phyloP scores from a whole-genome alignment of 1,140 invertebrate species.

The Leptonema lineaticorne region DNA sequence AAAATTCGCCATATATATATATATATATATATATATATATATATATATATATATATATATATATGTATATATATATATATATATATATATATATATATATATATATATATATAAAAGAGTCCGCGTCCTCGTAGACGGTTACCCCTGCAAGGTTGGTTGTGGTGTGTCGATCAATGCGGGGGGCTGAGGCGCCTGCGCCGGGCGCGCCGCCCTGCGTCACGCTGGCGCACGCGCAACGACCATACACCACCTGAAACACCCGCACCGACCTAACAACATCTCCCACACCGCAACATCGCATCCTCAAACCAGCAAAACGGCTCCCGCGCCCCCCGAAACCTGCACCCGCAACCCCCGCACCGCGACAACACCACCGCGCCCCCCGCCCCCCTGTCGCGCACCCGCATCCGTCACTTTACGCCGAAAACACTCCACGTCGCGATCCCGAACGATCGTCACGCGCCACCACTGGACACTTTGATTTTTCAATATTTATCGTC shows the following conservation, averaged over 20 bases:
- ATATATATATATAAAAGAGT: neutral
- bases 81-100: neutral
- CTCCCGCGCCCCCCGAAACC: slow-evolving; percentile 28
- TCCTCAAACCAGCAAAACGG: no score
- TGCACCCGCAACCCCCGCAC: slow-evolving; percentile 43
- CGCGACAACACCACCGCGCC: slow-evolving; percentile 41
- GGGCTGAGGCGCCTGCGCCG: slow-evolving; percentile 45
- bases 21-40: neutral
- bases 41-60: neutral
- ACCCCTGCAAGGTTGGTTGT: neutral
- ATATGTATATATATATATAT: neutral
- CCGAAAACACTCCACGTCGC: no score
- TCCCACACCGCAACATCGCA: no score
- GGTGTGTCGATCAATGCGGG: slow-evolving; percentile 38
- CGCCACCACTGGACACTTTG: no score
- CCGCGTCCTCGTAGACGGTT: no score
- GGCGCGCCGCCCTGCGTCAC: slow-evolving; percentile 40
- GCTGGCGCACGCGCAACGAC: slow-evolving; percentile 45
- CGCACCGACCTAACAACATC: no score
- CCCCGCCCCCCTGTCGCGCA: slow-evolving; percentile 37
- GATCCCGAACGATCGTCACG: no score
- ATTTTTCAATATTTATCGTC: no score
- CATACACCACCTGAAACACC: slow-evolving; percentile 42
- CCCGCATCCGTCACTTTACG: no score
- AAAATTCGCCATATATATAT: neutral